Base-by-base conservation (phyloP, 2,113 vertebrate species). In the Paralichthys olivaceus region DNA sequence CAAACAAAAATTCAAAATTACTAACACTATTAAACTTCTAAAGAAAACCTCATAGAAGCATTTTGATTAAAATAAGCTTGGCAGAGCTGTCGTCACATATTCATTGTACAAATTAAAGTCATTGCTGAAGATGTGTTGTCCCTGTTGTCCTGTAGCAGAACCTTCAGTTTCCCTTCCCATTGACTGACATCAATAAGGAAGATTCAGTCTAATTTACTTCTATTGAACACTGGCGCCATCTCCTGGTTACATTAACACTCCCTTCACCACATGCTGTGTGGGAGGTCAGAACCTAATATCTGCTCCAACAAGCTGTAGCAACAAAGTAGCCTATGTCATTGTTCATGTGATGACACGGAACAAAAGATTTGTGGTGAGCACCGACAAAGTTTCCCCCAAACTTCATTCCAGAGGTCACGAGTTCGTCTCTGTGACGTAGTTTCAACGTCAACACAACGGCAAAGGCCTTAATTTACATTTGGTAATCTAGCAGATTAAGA, bases 161-260 rank as follows among this genome's bases (percentile, higher is more conserved):
- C 4, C 47, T 45, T 53, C 8, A 19, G 25, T 49, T 0, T 32
- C n/a, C 20, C 25, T 6, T n/a, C n/a, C n/a, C n/a, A 43, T 13
- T 64, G 11, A 20, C 15, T 25, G 15, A 63, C 55, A 14, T 75
- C 37, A 28, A 45, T 1, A 20, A 25, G 1, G 12, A 29, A 47
- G 32, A 69, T 0, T 1, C 3, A 3, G 3, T 47, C 4, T 29
- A 8, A 15, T 61, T 62, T 60, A 4, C 7, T 75, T 88, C 83
- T 56, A 58, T 83, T 92, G 77, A 67, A 77, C 57, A 4, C 54
- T 83, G 71, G 87, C 81, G 32, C 90, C 92, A 85, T 76, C 91
- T 93, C 71, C 85, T 91, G 91, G 86, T 64, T 14, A 12, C 3
- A 49, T 23, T 9, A 20, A 22, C 28, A 22, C 17, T 37, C 20